Evolutionary conservation across 2,888 invertebrate species (phyloP).

Genomic region (Polyommatus iphigenia): DNA sequence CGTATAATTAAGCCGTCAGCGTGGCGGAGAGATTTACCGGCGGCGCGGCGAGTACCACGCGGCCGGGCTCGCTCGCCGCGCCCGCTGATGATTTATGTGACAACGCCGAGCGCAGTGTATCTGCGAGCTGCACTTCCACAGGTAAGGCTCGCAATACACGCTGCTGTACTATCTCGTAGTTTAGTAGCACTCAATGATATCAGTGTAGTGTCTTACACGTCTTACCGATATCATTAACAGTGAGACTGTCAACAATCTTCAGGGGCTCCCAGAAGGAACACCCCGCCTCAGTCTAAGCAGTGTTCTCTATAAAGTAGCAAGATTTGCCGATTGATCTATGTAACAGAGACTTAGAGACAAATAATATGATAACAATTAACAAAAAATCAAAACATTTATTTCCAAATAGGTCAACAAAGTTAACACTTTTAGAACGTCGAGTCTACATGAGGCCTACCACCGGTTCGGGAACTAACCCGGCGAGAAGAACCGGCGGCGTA

Average conservation of each 20-base stretch:
- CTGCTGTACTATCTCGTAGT: neutral
- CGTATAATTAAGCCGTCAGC: constrained; percentile 40
- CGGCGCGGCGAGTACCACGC: constrained; percentile 30
- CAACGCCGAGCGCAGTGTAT: neutral
- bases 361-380: too few relatives aligned
- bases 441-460: too few relatives aligned
- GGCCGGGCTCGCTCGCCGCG: neutral
- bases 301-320: neutral
- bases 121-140: neutral
- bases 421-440: too few relatives aligned
- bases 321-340: neutral
- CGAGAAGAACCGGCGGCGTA: too few relatives aligned
- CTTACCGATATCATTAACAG: neutral
- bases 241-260: neutral
- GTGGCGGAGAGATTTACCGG: constrained; percentile 26
- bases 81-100: constrained; percentile 37
- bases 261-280: neutral
- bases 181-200: too few relatives aligned
- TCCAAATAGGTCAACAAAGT: too few relatives aligned
- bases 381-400: too few relatives aligned
- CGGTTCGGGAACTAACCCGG: too few relatives aligned
- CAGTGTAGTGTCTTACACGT: too few relatives aligned
- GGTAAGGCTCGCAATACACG: neutral
- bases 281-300: too few relatives aligned
- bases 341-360: too few relatives aligned